Base-by-base conservation (phyloP, 2,113 vertebrate genomes). In the Platycercus adscitus region DNA sequence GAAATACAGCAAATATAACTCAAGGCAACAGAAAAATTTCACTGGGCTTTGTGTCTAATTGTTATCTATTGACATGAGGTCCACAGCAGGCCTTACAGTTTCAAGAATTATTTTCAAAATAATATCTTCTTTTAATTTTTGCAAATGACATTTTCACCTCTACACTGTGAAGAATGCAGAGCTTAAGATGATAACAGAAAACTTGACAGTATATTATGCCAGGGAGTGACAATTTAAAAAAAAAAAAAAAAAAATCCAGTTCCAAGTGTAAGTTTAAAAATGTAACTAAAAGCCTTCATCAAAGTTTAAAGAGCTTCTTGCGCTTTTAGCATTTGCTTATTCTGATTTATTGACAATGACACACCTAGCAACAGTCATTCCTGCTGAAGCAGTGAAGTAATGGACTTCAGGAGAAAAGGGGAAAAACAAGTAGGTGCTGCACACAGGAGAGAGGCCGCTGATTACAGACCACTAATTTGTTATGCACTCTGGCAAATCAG, bases 381-480 rank as follows among this genome's bases (percentile, higher is more conserved):
- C 88, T 96, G 93, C 95, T 81, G 96, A 95, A 97, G 97, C 97
- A 89, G 91, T 82, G 96, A 96, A 97, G 97, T 98, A 98, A 98
- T 98, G 97, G 98, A 98, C 98, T 97, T 97, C 24, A 66, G 95
- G 88, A 81, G 77, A 87, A 86, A 72, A 82, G 83, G 50, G 28
- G 47, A 33, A 85, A 75, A 94, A 96, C 87, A 96, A 97, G 97
- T 97, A 97, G 97, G 97, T 97, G 97, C 97, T 96, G 96, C 95
- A 97, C 97, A 96, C 94, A 97, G 98, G 97, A 97, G 98, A 98
- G 98, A 98, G 98, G 97, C 98, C 98, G 94, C 98, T 99, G 99
- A 99, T 99, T 99, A 99, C 98, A 99, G 98, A 98, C 98, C 98
- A 98, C 98, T 99, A 99, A 99, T 99, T 99, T 99, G 99, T 99